Base-by-base conservation (phyloP, 2,888 invertebrate genomes). In the Drosophila vallismaia region DNA sequence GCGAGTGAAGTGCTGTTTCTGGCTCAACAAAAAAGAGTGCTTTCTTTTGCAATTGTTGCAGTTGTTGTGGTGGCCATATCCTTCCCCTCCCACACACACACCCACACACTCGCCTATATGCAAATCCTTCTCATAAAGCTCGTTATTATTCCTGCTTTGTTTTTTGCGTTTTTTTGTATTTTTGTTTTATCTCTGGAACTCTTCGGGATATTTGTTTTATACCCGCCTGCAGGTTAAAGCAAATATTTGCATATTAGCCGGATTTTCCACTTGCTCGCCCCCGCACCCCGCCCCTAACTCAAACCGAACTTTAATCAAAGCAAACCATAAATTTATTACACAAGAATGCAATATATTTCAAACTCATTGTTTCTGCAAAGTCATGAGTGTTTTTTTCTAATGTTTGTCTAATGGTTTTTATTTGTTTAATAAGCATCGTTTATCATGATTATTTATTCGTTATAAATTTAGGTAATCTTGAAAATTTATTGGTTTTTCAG, bases 171-270 rank as follows among this genome's bases (percentile, higher is more conserved):
- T 68, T 68, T 36, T 51, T 57, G 55, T 19, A 40, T 45, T 60
- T 40, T 55, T 70, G 8, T 33, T 46, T 52, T 48, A 31, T 55
- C 55, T 52, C 6, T 46, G 46, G 4, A 60, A 48, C 68, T 55
- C 68, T 56, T 50, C 24, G 48, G 55, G 24, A 68, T 51, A 48
- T 63, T 52, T 66, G 55, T 72, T 54, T 55, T 66, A 72, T 55
- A 28, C 64, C 40, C 67, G 50, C 50, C 54, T 36, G 66, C 66
- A 72, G 66, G 56, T 49, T 58, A 58, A 56, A 66, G 51, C 66
- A 56, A 71, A 71, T 66, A 71, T 72, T 72, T 71, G 71, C 71
- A 71, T 71, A 73, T 71, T 71, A 71, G 73, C 71, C 56, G 38
- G 45, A 45, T 67, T 64, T 52, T 62, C 26, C 3, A 9, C 14